A percentile compares a stretch with the other conserved stretches of the same genome.
These are phyloP conservation scores for Fukomys damarensis DNA, from an alignment of 2,113 vertebrate genomes.

Conservation along the genomic window DNA sequence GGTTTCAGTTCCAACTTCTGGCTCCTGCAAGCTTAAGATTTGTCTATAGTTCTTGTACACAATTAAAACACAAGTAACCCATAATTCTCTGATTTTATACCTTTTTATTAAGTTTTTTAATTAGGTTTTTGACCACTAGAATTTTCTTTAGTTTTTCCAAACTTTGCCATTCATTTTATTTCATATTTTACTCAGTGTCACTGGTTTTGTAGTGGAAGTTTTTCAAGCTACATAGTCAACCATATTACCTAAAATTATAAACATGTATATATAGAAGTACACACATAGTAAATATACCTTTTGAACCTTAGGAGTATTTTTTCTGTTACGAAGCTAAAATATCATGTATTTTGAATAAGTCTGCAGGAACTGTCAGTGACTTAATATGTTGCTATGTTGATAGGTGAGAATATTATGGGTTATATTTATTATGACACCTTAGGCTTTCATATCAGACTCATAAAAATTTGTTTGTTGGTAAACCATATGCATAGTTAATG, in stretches of 20 bases:
- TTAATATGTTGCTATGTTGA: not conserved
- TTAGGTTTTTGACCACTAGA: not conserved
- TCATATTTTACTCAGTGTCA: not conserved
- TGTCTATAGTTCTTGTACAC: not conserved
- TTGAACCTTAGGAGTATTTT: not conserved
- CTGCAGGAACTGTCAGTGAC: not conserved
- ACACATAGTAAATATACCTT: not conserved
- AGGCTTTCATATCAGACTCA: not conserved
- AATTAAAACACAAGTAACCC: not conserved
- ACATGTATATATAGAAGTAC: not conserved
- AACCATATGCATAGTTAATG: not conserved
- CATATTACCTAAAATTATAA: not conserved
- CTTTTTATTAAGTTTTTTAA: no score
- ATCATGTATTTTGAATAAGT: not conserved
- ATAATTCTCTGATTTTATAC: not conserved
- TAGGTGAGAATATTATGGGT: not conserved
- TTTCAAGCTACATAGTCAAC: not conserved
- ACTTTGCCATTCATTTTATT: not conserved
- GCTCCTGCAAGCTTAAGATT: not conserved
- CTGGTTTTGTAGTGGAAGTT: not conserved
- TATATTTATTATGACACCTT: not conserved
- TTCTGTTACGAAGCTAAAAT: not conserved
- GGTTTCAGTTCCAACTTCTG: not conserved
- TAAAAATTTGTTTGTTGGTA: constrained; percentile 6
- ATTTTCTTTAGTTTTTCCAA: not conserved